Evolutionary conservation across 2,797 vertebrate species (phyloP), one percentile per base, ranked within the genome.

Genomic region (Rhinella marina): DNA sequence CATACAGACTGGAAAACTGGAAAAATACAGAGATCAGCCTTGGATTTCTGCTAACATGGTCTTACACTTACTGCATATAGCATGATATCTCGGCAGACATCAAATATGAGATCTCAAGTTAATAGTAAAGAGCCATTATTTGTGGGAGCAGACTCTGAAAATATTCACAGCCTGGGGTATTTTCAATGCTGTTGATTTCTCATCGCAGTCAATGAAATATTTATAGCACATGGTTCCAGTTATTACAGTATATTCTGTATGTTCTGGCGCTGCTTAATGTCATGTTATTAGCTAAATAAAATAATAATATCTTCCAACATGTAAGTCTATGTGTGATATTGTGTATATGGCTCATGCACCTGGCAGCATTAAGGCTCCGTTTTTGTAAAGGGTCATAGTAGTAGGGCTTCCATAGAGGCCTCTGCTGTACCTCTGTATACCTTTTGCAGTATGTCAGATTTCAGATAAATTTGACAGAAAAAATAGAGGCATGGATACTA

Each of bases 41-140:
- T 13, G 54, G 3, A n/a, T n/a, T n/a, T n/a, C n/a, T n/a, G n/a
- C n/a, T n/a, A n/a, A 12, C 2, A 56, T 56, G 57, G 57, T 3
- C 17, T 59, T 11, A 57, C 66, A 57, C 81, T 75, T 16, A 64
- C 14, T 76, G 25, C 84, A 64, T 78, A 61, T 21, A 84, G 82
- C 41, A 85, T 77, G 2, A 12, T 52, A 64, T 25, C 12, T 85
- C 56, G 19, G 27, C 13, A 78, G 68, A 73, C 27, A 2, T 73
- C 52, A 41, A 7, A 56, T 12, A 76, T 27, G 16, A 54, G 29
- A 61, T 25, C 16, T 16, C 9, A 76, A 27, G 23, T 32, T 84
- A 17, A 76, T 75, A 68, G 27, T 27, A 72, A 56, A 29, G 9
- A 75, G 19, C 78, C 41, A 32, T 80, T 61, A 61, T 80, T 21